Percentiles rank a stretch among this genome's conserved stretches.
These are phyloP conservation scores for Hylaea fasciaria DNA, from an alignment of 2,888 invertebrate species.

Conservation along the genomic window DNA sequence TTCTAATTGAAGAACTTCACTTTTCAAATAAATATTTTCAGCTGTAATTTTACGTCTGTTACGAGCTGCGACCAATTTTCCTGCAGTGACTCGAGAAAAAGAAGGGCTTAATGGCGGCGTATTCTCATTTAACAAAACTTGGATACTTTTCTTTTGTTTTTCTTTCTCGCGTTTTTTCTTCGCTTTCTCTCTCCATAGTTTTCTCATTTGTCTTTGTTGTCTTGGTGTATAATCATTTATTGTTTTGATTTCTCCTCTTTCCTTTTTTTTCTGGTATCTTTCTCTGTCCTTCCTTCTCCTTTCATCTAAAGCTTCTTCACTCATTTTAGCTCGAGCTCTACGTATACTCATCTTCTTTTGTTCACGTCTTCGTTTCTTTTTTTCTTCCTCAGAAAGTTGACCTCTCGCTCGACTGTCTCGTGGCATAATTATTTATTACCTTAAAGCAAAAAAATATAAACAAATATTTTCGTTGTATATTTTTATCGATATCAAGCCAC, in stretches of 20 bases:
- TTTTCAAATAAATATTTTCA: background rate
- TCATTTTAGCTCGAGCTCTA: background rate
- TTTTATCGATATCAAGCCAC: too few relatives aligned
- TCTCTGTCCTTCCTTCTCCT: slow-evolving; percentile 3
- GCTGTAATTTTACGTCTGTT: background rate
- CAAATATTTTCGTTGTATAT: too few relatives aligned
- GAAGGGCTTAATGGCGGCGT: background rate
- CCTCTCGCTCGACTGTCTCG: too few relatives aligned
- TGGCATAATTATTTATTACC: too few relatives aligned
- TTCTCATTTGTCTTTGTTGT: slow-evolving; percentile 32
- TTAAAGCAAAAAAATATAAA: too few relatives aligned
- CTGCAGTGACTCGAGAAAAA: background rate
- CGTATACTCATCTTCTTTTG: background rate
- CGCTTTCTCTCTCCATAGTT: slow-evolving; percentile 33
- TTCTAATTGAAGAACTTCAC: background rate
- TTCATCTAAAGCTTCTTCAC: background rate
- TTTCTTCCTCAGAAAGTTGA: background rate
- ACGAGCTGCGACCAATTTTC: background rate
- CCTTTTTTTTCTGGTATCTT: slow-evolving; percentile 34
- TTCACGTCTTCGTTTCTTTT: background rate
- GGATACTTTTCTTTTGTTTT: slow-evolving; percentile 1
- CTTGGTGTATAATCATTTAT: slow-evolving; percentile 37
- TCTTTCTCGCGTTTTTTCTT: too few relatives aligned
- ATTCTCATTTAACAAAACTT: background rate
- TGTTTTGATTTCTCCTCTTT: slow-evolving; percentile 26